Conservation (phyloP, 1,140 invertebrate genomes). For the Psix sp. region DNA sequence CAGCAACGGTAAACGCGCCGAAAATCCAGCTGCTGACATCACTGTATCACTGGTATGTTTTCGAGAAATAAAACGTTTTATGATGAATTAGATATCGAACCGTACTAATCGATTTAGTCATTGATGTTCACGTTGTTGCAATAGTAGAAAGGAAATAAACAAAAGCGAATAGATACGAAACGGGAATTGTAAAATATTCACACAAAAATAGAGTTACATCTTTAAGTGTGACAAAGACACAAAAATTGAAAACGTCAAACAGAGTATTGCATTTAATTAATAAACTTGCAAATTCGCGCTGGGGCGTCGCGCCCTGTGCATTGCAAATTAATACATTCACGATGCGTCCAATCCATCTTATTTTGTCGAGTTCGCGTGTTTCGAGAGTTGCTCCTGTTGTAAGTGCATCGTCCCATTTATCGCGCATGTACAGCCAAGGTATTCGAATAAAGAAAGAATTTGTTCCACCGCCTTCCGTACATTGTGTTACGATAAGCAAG, state of each 20-base stretch:
- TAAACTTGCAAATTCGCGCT: slow-evolving; percentile 33
- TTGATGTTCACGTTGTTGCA: too few relatives aligned
- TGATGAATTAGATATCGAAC: too few relatives aligned
- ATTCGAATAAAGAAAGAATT: slow-evolving; percentile 18
- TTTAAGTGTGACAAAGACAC: slow-evolving; percentile 3
- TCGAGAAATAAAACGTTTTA: too few relatives aligned
- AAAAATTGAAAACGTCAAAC: slow-evolving; percentile 21
- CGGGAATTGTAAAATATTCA: too few relatives aligned
- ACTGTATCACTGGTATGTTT: too few relatives aligned
- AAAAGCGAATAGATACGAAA: too few relatives aligned
- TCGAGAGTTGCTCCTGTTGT: slow-evolving; percentile 35
- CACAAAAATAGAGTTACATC: too few relatives aligned
- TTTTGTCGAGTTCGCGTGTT: slow-evolving; percentile 55
- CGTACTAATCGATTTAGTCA: too few relatives aligned
- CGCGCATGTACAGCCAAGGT: slow-evolving; percentile 19
- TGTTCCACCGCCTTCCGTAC: slow-evolving; percentile 14
- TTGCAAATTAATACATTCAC: slow-evolving; percentile 57
- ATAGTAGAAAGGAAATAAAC: too few relatives aligned
- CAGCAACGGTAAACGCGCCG: too few relatives aligned
- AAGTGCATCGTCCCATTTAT: slow-evolving; percentile 53
- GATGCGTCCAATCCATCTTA: slow-evolving; percentile 47
- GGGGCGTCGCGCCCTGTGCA: slow-evolving; percentile 28
- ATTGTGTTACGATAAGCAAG: slow-evolving; percentile 38
- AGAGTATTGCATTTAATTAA: slow-evolving; percentile 33
- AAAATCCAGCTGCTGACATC: too few relatives aligned